Percentiles rank a stretch among this genome's conserved stretches.
Conservation (phyloP, 37 sponge, comb jelly and placozoan species). For the Oopsacas minuta region DNA sequence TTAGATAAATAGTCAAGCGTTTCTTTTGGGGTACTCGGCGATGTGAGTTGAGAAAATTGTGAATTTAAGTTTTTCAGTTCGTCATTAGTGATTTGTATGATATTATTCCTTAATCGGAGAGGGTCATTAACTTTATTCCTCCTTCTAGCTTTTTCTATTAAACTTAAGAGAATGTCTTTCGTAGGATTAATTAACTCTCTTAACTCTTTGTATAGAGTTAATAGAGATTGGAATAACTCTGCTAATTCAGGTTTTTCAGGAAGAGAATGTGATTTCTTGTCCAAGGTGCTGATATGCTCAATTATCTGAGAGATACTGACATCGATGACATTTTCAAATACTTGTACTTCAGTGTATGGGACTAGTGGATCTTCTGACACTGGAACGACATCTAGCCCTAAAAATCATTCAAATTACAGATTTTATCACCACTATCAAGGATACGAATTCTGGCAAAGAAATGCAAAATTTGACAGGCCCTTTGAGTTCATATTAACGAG, state of each 20-base stretch:
- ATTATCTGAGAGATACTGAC: not conserved
- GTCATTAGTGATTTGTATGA: not conserved
- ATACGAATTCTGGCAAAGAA: no score
- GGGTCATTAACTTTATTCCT: not conserved
- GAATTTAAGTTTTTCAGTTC: not conserved
- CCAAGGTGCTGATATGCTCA: not conserved
- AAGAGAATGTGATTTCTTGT: not conserved
- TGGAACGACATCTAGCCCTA: not conserved
- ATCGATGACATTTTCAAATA: not conserved
- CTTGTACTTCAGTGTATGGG: not conserved
- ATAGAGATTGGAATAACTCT: not conserved
- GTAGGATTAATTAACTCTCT: not conserved
- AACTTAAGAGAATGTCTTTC: not conserved
- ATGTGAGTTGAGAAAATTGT: not conserved
- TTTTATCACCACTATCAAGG: no score
- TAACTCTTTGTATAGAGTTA: not conserved
- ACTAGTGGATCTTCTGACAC: not conserved
- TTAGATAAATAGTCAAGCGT: not conserved
- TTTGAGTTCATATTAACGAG: no score
- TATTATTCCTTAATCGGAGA: not conserved
- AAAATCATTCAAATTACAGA: no score
- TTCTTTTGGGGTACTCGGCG: not conserved
- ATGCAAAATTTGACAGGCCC: no score
- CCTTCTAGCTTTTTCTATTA: not conserved
- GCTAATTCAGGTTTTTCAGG: not conserved